Percentiles rank a stretch among this genome's conserved stretches.
Evolutionary conservation across 2,888 invertebrate genomes (phyloP).

Genomic region (Leptopilina syphax): DNA sequence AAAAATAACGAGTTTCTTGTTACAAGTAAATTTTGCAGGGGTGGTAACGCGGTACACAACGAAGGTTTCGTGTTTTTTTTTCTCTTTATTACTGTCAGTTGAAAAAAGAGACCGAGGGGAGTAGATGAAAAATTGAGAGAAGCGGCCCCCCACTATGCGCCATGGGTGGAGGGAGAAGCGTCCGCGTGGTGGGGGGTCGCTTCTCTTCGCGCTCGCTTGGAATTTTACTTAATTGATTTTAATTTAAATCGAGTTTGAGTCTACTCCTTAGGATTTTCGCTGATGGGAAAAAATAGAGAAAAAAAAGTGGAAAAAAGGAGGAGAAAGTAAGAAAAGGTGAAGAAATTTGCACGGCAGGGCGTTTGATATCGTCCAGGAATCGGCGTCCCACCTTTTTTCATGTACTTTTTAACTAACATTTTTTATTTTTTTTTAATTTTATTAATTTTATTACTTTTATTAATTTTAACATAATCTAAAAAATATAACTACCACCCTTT

Average conservation of each 20-base stretch:
- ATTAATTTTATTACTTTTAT: too few relatives aligned
- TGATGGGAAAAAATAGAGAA: constrained; percentile 4
- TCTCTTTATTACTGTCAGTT: neutral
- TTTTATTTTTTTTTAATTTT: constrained; percentile 59
- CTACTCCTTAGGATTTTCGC: constrained; percentile 11
- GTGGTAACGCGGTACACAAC: constrained; percentile 73
- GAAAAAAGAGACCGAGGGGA: neutral
- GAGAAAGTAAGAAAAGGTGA: constrained; percentile 34
- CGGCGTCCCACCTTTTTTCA: constrained; percentile 49
- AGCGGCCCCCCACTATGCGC: too few relatives aligned
- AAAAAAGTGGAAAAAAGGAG: neutral
- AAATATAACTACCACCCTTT: constrained; percentile 60
- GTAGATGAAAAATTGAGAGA: neutral
- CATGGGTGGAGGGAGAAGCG: too few relatives aligned
- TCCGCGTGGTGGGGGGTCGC: too few relatives aligned
- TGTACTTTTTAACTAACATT: constrained; percentile 70
- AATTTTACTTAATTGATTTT: neutral
- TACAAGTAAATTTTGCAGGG: constrained; percentile 63
- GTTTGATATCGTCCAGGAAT: constrained; percentile 36
- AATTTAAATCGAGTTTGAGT: neutral
- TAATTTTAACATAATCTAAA: constrained; percentile 56
- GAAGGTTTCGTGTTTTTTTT: constrained; percentile 55
- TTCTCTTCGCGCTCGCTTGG: too few relatives aligned
- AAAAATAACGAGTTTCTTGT: constrained; percentile 62
- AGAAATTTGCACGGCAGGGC: constrained; percentile 40